Evolutionary conservation across 2,113 vertebrate species (phyloP), one percentile per base, ranked within the genome.

Genomic region (Morone saxatilis): DNA sequence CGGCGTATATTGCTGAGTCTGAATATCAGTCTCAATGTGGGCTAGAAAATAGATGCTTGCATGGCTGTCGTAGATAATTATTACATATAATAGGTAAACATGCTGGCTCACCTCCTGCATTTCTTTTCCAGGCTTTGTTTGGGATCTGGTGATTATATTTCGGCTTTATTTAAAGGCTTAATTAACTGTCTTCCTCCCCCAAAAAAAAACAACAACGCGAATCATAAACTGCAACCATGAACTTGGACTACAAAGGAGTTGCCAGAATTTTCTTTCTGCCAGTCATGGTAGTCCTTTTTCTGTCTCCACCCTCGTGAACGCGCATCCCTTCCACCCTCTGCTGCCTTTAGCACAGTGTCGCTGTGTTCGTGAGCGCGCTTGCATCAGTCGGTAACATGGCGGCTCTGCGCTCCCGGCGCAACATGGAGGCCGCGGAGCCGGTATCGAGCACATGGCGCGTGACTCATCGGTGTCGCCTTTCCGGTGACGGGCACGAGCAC

Each of bases 321-420:
- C 91, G 89, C 92, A 63, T 8, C 16, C 10, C 17, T 40, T 83
- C 47, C 59, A 63, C 47, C 83, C 9, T 40, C 0, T 65, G 82
- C 76, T 83, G 57, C 0, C 12, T 74, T 45, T 20, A 31, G 31
- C 31, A 10, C 8, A 1, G 4, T 1, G 36, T 25, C 10, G 0
- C 2, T 31, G 31, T 31, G 31, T 4, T 31, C 31, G 16, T 5
- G 80, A 1, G 76, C 89, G 90, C 81, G 83, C 83, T 40, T 84
- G 57, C 73, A 48, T 76, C 71, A 40, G 77, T 71, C 38, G 61
- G 90, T 89, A 95, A 96, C 93, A 96, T 96, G 95, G 95, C 95
- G 91, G 90, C 77, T 60, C 70, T 76, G 90, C 83, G 63, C 45
- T 60, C 65, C 36, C 72, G 77, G 48, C 80, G 77, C 88, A 95